A percentile compares a stretch with the other conserved stretches of the same genome.
Evolutionary conservation across 2,113 vertebrate species (phyloP).

Genomic region (Microcebus jonahi): DNA sequence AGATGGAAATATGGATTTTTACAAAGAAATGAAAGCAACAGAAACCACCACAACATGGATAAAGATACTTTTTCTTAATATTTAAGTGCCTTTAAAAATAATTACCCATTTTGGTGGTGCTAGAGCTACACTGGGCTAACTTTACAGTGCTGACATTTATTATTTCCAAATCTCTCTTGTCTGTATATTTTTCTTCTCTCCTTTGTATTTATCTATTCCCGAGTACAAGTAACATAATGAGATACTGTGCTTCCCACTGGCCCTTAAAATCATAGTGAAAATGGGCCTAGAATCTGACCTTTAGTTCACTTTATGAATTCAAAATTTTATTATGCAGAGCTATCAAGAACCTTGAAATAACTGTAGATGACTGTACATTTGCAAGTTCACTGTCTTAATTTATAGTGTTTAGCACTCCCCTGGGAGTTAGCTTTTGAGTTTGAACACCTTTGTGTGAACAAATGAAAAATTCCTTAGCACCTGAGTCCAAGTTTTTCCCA

Average conservation of each 20-base stretch:
- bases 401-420: neutral
- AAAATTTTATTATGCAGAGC: slow-evolving; percentile 17
- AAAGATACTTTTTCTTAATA: neutral
- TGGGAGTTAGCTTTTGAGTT: neutral
- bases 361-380: neutral
- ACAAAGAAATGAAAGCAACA: neutral
- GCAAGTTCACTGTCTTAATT: neutral
- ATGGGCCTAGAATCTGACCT: neutral
- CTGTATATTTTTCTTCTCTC: neutral
- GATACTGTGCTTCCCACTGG: neutral
- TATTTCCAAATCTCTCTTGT: too few relatives aligned
- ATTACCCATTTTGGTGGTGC: neutral
- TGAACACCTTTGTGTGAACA: neutral
- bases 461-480: neutral
- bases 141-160: slow-evolving; percentile 1
- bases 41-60: too few relatives aligned
- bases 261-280: slow-evolving; percentile 21
- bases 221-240: neutral
- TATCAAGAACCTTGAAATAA: neutral
- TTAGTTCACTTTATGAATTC: slow-evolving; percentile 19
- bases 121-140: neutral
- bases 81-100: neutral
- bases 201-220: slow-evolving; percentile 50
- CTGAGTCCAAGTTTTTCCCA: neutral
- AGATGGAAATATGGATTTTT: neutral